Evolutionary conservation across 2,888 invertebrate genomes (phyloP).

Genomic region (Labia minor): DNA sequence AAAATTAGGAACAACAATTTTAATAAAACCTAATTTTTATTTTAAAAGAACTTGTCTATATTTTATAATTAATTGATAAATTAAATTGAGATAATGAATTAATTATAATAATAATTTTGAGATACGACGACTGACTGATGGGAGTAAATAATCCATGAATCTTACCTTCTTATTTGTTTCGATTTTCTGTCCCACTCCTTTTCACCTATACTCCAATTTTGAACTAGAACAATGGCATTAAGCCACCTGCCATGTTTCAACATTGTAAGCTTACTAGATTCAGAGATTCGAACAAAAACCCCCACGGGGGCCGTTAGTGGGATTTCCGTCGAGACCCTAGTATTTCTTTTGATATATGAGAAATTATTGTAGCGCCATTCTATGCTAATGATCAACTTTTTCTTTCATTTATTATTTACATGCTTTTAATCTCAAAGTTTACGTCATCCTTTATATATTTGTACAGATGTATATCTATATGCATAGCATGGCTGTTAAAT

Average conservation of each 20-base stretch:
- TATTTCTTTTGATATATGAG: conserved; percentile 13
- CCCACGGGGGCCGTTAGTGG: not conserved
- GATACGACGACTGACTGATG: no score
- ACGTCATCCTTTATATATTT: not conserved
- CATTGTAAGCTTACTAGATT: not conserved
- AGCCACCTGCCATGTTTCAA: conserved; percentile 1
- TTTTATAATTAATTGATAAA: no score
- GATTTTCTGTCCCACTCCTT: no score
- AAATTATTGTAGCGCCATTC: not conserved
- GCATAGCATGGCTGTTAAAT: not conserved
- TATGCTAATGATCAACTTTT: conserved; percentile 1
- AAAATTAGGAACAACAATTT: no score
- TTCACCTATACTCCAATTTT: no score
- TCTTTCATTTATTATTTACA: not conserved
- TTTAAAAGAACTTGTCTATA: no score
- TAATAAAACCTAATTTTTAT: no score
- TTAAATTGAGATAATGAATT: no score
- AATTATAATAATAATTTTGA: no score
- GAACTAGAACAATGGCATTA: not conserved
- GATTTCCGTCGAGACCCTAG: not conserved
- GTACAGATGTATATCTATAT: not conserved
- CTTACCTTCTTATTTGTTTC: no score
- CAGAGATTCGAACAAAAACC: not conserved
- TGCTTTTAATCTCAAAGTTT: not conserved
- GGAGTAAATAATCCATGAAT: no score